Percentiles rank a stretch among this genome's conserved stretches.
phyloP scores from a whole-genome alignment of 1,140 invertebrate genomes.

The Drosophila sucinea region DNA sequence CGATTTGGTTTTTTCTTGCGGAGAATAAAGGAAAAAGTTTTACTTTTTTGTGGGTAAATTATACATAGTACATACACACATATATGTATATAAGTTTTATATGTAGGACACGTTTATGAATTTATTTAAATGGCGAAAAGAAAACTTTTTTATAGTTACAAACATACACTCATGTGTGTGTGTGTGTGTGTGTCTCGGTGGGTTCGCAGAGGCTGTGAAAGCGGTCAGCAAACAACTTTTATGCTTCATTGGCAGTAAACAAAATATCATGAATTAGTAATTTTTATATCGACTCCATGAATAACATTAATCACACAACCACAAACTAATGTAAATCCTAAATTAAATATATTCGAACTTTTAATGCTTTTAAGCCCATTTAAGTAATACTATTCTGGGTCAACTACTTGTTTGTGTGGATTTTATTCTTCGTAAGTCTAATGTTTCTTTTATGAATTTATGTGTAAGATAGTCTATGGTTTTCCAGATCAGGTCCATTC shows the following conservation, averaged over 20 bases:
- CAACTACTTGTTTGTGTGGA: neutral
- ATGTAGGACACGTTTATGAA: slow-evolving; percentile 41
- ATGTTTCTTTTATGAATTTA: no score
- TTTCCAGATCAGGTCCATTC: no score
- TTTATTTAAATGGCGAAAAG: slow-evolving; percentile 41
- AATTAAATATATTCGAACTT: neutral
- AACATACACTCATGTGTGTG: neutral
- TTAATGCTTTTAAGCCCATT: neutral
- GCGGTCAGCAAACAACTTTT: slow-evolving; percentile 53
- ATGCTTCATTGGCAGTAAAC: slow-evolving; percentile 58
- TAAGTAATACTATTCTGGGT: neutral
- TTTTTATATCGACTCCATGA: slow-evolving; percentile 46
- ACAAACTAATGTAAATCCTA: neutral
- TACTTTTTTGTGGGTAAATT: slow-evolving; percentile 57
- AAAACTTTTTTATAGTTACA: slow-evolving; percentile 30
- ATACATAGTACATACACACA: slow-evolving; percentile 33
- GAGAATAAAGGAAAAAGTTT: slow-evolving; percentile 69
- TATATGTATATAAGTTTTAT: slow-evolving; percentile 10
- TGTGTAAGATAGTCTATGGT: no score
- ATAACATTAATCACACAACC: slow-evolving; percentile 25
- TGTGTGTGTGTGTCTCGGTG: neutral
- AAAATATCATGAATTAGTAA: slow-evolving; percentile 46
- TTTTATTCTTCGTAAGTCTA: neutral
- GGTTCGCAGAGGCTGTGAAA: neutral
- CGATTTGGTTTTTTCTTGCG: slow-evolving; percentile 55